Evolutionary conservation across 30 jellyfish, hydroid and myxozoan genomes (phyloP), one percentile per base, ranked within the genome.

Genomic region (Hydractinia symbiolongicarpus): DNA sequence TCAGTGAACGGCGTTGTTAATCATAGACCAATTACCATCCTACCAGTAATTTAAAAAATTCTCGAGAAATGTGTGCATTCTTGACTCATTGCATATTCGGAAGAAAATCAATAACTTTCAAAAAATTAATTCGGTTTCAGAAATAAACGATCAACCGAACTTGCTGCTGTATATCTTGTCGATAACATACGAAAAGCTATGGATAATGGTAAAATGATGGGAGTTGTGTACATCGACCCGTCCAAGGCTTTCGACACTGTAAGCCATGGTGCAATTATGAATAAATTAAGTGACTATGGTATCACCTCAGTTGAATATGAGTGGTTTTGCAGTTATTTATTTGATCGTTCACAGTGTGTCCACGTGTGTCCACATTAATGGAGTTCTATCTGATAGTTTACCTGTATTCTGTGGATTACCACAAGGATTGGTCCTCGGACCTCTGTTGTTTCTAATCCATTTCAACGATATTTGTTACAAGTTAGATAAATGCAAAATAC

Each of bases 211-310:
- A 4, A 83, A 58, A 83, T 83, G 91, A 66, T 74, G 57, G 91
- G 87, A 53, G 91, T 83, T 73, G 40, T 69, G 73, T 83, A 66
- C 88, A 72, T 83, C 88, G 91, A 84, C 83, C 88, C 60, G 70
- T 40, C 81, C 53, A 67, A 62, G 84, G 88, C 94, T 9, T 84
- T 84, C 17, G 90, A 82, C 73, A 82, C 82, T 68, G 72, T 82
- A 56, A 82, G 79, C 17, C 69, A 11, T 30, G 44, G 44, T 30
- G 44, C 44, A 30, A 30, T 30, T 30, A 1, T 11, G 69, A 58
- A 16, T 16, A 58, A 58, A 58, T 16, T 58, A 58, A 58, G 69
- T 58, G 69, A 57, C n/a, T 57, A 57, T 57, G 68, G 68, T 57
- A 57, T 57, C 68, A 57, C 13, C n/a, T 57, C 68, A 57, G 68